A percentile compares a stretch with the other conserved stretches of the same genome.
These are phyloP conservation scores for Nomada fabriciana DNA, from an alignment of 2,888 invertebrate species.

Conservation along the genomic window DNA sequence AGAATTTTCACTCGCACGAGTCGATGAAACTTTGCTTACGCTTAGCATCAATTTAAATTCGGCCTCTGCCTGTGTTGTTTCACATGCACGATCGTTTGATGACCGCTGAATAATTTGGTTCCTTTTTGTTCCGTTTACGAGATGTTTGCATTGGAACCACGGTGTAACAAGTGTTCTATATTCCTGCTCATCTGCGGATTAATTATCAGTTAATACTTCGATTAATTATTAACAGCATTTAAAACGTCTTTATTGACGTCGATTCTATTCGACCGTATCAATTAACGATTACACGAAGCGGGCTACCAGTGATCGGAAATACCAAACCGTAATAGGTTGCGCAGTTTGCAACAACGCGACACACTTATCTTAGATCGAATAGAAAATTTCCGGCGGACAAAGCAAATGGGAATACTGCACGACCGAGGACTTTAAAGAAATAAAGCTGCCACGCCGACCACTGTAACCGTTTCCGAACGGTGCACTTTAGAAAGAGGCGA, in stretches of 20 bases:
- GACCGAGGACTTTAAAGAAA: neutral
- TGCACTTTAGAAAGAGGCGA: neutral
- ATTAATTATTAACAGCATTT: slow-evolving; percentile 29
- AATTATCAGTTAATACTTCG: neutral
- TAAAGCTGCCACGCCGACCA: no score
- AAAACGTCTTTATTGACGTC: slow-evolving; percentile 3
- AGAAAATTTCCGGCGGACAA: neutral
- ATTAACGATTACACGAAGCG: neutral
- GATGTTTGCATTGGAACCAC: slow-evolving; percentile 10
- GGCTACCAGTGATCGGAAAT: neutral
- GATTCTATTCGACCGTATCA: neutral
- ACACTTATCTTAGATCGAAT: neutral
- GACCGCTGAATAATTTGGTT: slow-evolving; percentile 28
- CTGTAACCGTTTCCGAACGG: neutral
- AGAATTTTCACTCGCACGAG: neutral
- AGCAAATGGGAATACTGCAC: no score
- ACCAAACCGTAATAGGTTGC: neutral
- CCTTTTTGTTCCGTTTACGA: neutral
- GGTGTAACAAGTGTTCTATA: slow-evolving; percentile 26
- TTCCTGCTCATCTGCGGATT: neutral
- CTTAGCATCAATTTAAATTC: no score
- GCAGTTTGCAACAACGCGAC: neutral
- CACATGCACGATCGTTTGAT: neutral
- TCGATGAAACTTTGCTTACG: neutral
- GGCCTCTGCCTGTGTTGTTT: neutral